Evolutionary conservation across 2,797 vertebrate genomes (phyloP), one percentile per base, ranked within the genome.

Genomic region (Labeo calbasu): DNA sequence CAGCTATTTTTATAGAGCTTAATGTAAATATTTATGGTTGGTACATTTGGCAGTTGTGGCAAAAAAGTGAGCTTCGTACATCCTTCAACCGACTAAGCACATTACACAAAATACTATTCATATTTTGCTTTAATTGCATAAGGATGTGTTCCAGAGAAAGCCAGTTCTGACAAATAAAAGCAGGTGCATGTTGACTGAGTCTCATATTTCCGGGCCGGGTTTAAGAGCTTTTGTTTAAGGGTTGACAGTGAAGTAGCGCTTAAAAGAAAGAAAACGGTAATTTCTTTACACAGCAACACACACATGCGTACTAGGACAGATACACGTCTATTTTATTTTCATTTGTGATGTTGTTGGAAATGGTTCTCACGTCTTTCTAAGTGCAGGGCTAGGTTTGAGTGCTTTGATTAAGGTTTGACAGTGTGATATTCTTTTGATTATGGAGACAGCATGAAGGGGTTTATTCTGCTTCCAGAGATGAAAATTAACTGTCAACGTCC

Each of bases 371-470:
- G 21, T 53, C 66, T 71, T 61, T 51, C 21, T 71, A 71, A 79
- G 75, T 61, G 76, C 43, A 51, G 25, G 46, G 53, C 25, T 70
- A 50, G 76, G 43, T 84, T 71, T 79, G 66, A 78, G 66, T 36
- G 51, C 66, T 84, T 79, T 79, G 82, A 84, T 84, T 84, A 78
- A 71, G 66, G 65, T 78, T 78, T 78, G 82, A 72, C 76, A 72
- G 76, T 84, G 66, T 32, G 53, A 70, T 83, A 70, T 78, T 83
- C 77, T 76, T 84, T 80, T 83, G 77, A 86, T 80, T 76, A 84
- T 73, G 65, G 53, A 66, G 65, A 81, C 77, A 61, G 32, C 53
- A 53, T 83, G 84, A 59, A 85, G 80, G 46, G 69, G 46, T 77
- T 76, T 85, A 66, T 79, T 82, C 77, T 82, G 14, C 50, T 59